phyloP scores from a whole-genome alignment of 2,888 invertebrate genomes.

The Alentia gelatinosa region DNA sequence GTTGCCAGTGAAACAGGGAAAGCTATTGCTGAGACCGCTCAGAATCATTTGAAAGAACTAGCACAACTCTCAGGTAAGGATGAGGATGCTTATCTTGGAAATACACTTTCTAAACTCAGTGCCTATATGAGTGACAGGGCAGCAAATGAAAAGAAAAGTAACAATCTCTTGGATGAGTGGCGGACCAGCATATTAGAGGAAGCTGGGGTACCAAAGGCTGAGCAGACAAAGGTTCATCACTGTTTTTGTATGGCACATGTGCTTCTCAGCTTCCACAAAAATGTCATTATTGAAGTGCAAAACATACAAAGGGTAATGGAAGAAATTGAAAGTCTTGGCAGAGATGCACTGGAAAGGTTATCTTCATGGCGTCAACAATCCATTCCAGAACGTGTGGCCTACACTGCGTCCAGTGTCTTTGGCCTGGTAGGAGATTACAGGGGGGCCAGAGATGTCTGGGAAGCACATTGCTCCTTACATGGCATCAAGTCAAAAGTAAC shows the following conservation, averaged over 20 bases:
- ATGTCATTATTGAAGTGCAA: neutral
- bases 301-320: neutral
- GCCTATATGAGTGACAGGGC: slow-evolving; percentile 38
- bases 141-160: slow-evolving; percentile 30
- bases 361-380: neutral
- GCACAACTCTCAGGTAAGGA: neutral
- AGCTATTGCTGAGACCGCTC: neutral
- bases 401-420: neutral
- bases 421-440: slow-evolving; percentile 26
- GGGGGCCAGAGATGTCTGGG: neutral
- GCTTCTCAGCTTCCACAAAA: slow-evolving; percentile 26
- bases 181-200: neutral
- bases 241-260: slow-evolving; percentile 26
- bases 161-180: neutral
- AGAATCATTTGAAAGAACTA: slow-evolving; percentile 23
- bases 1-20: slow-evolving; percentile 25
- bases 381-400: neutral
- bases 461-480: neutral
- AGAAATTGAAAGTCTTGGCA: neutral
- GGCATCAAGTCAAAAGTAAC: slow-evolving; percentile 17
- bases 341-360: neutral
- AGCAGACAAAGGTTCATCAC: neutral
- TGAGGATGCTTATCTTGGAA: neutral
- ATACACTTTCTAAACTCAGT: neutral
- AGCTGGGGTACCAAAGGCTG: neutral